These are phyloP conservation scores for Spea bombifrons DNA, from an alignment of 2,113 vertebrate species.

Conservation along the genomic window DNA sequence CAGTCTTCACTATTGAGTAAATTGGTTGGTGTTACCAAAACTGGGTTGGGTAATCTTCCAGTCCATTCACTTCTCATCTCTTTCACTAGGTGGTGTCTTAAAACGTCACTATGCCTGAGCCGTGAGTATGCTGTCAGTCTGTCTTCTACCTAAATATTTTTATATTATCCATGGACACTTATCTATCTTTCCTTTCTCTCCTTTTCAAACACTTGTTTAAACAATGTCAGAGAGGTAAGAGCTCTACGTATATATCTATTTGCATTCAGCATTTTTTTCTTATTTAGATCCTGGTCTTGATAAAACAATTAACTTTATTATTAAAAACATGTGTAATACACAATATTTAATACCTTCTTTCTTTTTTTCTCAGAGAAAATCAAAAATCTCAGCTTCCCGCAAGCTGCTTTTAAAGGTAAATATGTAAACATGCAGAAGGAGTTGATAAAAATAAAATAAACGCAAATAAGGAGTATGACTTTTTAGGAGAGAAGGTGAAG, in stretches of 20 bases:
- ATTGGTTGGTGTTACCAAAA: no score
- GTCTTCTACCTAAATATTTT: no score
- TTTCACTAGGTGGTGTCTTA: background rate
- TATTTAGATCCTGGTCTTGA: background rate
- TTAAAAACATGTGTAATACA: background rate
- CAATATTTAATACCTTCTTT: background rate
- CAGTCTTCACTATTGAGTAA: no score
- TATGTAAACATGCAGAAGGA: constrained; percentile 4
- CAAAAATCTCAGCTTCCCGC: constrained; percentile 92
- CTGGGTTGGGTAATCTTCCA: no score
- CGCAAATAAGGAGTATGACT: background rate
- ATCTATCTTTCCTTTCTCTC: background rate
- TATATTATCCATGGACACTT: background rate
- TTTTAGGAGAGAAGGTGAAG: background rate
- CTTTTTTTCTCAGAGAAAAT: constrained; percentile 68
- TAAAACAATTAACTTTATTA: background rate
- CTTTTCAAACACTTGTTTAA: background rate
- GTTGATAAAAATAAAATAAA: background rate
- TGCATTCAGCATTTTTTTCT: background rate
- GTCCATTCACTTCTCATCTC: background rate
- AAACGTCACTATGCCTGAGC: constrained; percentile 24
- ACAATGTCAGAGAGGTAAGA: constrained; percentile 31
- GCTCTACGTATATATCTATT: background rate
- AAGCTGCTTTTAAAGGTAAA: constrained; percentile 89
- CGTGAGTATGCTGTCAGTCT: constrained; percentile 13